Base-by-base conservation (phyloP, 2,113 vertebrate species). In the Perca flavescens region DNA sequence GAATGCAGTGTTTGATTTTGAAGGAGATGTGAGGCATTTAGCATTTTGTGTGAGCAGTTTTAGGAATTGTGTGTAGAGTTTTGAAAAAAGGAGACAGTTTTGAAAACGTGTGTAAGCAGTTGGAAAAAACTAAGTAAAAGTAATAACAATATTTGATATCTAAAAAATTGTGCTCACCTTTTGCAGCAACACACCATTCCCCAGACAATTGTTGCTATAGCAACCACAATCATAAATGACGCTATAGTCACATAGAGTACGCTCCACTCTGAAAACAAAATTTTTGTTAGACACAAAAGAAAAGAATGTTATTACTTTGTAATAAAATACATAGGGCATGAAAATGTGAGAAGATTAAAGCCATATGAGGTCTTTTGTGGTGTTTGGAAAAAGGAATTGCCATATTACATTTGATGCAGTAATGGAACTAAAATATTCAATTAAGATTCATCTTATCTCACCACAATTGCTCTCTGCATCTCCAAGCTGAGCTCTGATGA, bases 181-280 rank as follows among this genome's bases (percentile, higher is more conserved):
- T 95, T 97, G 88, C 97, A 99, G 74, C 97, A 99, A 90, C 98
- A 99, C 92, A 99, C 88, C 31, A 95, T 77, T 16, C 96, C 96
- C 98, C 98, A 99, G 12, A 96, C 93, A 43, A 98, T 67, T 67
- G 97, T 96, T 70, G 96, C 98, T n/a, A 95, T 83, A 64, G 96
- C 96, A 74, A 98, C 98, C 82, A 99, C 94, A 21, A 98, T 97
- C 94, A 98, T 90, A 14, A 99, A 99, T 15, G 96, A 97, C 0
- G 98, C 96, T 60, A 99, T 99, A 17, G 97, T 96, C 69, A 99
- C 98, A 22, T 99, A 99, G 25, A 99, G 96, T 25, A 99, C 97
- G 0, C 98, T 99, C 98, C 98, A 99, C 79, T 99, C 98, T 99
- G 96, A 86, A 93, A 93, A 75, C 47, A 90, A 86, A 57, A 64